Conservation (phyloP, 2,888 invertebrate genomes). For the Polydrusus cervinus region DNA sequence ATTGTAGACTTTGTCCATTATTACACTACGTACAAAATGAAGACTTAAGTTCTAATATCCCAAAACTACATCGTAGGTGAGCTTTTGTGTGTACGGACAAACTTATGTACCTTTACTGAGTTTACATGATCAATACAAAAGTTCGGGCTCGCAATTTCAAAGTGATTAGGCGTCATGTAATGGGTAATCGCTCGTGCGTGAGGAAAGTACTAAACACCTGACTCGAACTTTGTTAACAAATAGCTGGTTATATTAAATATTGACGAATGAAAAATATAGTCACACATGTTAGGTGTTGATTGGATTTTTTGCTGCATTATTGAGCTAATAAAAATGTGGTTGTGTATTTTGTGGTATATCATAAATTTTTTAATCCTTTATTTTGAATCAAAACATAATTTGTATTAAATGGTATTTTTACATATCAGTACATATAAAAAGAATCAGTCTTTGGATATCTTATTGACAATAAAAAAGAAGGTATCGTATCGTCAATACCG, state of each 20-base stretch:
- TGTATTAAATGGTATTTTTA: too few species aligned
- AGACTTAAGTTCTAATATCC: neutral
- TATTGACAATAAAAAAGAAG: too few species aligned
- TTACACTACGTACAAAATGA: too few species aligned
- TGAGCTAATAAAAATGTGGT: too few species aligned
- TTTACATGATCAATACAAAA: conserved; percentile 43
- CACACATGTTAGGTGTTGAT: conserved; percentile 18
- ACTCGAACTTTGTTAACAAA: conserved; percentile 37
- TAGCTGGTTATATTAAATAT: conserved; percentile 26
- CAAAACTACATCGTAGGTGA: conserved; percentile 27
- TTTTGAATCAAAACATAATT: too few species aligned
- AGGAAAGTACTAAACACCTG: conserved; percentile 39
- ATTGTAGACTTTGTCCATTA: too few species aligned
- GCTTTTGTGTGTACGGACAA: conserved; percentile 38
- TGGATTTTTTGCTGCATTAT: neutral
- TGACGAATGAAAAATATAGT: conserved; percentile 16
- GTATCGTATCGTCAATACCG: too few species aligned
- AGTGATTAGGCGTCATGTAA: conserved; percentile 48
- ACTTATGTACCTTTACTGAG: conserved; percentile 27
- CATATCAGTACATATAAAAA: too few species aligned
- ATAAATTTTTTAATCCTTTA: too few species aligned
- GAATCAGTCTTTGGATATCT: too few species aligned
- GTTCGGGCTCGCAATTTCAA: conserved; percentile 47
- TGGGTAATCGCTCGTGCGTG: conserved; percentile 42
- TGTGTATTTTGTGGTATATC: too few species aligned